Percentiles rank a stretch among this genome's conserved stretches.
These are phyloP conservation scores for Leptopilina myrica DNA, from an alignment of 2,888 invertebrate species.

Conservation along the genomic window DNA sequence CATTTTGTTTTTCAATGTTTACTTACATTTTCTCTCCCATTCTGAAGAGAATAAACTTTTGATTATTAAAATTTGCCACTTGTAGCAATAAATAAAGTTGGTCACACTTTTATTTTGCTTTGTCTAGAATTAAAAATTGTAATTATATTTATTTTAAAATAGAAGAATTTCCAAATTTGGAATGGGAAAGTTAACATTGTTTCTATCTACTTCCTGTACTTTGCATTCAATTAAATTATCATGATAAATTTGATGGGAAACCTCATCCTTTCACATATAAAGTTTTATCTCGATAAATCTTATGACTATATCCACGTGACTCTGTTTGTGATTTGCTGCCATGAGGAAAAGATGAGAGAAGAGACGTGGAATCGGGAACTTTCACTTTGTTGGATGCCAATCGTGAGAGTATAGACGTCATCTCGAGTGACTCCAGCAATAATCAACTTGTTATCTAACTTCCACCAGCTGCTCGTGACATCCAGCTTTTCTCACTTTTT, in stretches of 20 bases:
- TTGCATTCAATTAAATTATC: too few relatives aligned
- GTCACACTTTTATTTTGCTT: too few relatives aligned
- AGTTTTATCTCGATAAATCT: constrained; percentile 3
- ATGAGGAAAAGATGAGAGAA: constrained; percentile 51
- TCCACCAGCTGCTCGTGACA: constrained; percentile 57
- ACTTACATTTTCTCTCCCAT: too few relatives aligned
- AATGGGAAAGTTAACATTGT: too few relatives aligned
- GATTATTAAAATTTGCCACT: too few relatives aligned
- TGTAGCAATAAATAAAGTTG: too few relatives aligned
- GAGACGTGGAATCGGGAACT: constrained; percentile 62
- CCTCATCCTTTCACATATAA: background rate
- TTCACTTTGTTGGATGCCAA: constrained; percentile 67
- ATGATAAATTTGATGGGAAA: constrained; percentile 7
- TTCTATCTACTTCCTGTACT: too few relatives aligned
- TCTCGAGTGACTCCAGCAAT: constrained; percentile 59
- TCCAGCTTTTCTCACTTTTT: constrained; percentile 53
- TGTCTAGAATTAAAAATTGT: too few relatives aligned
- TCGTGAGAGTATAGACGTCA: constrained; percentile 65
- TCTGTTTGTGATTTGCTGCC: constrained; percentile 29
- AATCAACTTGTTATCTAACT: constrained; percentile 66
- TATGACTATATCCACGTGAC: constrained; percentile 8
- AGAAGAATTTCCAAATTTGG: too few relatives aligned
- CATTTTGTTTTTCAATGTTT: too few relatives aligned
- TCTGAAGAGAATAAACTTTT: too few relatives aligned
- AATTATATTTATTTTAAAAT: too few relatives aligned